Evolutionary conservation across 2,888 invertebrate genomes (phyloP).

Genomic region (Chalcis sispes): DNA sequence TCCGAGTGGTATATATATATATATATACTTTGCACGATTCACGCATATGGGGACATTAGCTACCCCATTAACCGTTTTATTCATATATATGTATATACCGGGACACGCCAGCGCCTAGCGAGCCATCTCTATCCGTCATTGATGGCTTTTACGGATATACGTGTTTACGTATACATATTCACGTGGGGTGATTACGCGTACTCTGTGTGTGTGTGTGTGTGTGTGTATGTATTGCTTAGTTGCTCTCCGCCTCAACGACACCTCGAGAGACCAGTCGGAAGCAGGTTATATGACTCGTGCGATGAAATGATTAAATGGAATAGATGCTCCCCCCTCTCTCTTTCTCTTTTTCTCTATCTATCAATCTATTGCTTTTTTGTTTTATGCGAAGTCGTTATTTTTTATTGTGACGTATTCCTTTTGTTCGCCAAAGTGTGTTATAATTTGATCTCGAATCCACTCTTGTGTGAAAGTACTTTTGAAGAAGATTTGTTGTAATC

Average conservation of each 20-base stretch:
- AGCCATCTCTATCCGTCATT: constrained; percentile 23
- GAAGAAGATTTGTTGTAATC: too few species aligned
- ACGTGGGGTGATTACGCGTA: not conserved
- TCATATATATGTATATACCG: constrained; percentile 58
- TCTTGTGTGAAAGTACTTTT: too few species aligned
- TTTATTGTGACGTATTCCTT: too few species aligned
- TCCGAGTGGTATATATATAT: constrained; percentile 60
- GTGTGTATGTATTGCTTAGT: too few species aligned
- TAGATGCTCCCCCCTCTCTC: too few species aligned
- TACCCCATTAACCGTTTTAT: constrained; percentile 73
- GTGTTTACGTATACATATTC: not conserved
- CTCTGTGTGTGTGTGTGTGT: not conserved
- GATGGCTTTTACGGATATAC: not conserved
- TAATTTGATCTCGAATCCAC: too few species aligned
- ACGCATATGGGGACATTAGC: constrained; percentile 73
- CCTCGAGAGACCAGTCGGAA: constrained; percentile 32
- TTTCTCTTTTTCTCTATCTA: too few species aligned
- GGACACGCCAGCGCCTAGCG: not conserved
- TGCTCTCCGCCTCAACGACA: constrained; percentile 42
- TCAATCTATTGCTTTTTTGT: too few species aligned
- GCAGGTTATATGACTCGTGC: constrained; percentile 18
- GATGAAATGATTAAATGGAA: constrained; percentile 30
- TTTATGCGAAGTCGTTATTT: too few species aligned
- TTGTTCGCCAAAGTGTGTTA: too few species aligned
- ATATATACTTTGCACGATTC: constrained; percentile 65